Percentiles rank a stretch among this genome's conserved stretches.
These are phyloP conservation scores for Loris lydekkerianus DNA, from an alignment of 2,797 vertebrate genomes.

Conservation along the genomic window DNA sequence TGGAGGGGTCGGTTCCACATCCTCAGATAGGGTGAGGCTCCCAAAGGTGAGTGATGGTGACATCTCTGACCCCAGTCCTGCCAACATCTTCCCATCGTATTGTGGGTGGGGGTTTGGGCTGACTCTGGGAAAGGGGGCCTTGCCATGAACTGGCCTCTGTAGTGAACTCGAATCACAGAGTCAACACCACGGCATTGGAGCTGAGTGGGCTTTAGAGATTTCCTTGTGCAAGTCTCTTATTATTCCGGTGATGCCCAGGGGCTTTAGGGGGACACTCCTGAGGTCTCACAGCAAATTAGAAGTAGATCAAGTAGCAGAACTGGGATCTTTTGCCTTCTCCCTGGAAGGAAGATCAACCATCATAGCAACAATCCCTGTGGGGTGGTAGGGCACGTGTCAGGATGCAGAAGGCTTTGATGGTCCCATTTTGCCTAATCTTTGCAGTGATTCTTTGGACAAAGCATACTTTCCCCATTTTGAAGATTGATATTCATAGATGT, in stretches of 20 bases:
- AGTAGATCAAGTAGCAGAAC: neutral
- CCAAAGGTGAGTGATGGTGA: constrained; percentile 60
- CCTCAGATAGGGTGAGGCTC: neutral
- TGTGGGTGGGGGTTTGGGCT: neutral
- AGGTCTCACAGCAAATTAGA: neutral
- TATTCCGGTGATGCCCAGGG: neutral
- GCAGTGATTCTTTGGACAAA: neutral
- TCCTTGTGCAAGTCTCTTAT: neutral
- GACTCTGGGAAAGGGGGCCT: neutral
- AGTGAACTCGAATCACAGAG: neutral
- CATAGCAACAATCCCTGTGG: neutral
- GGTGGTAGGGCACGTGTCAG: neutral
- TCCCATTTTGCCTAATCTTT: neutral
- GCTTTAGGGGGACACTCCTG: too few species aligned
- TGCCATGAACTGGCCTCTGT: neutral
- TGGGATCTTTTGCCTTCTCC: neutral
- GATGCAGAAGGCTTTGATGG: accelerated
- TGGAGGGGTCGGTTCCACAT: neutral
- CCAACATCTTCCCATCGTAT: neutral
- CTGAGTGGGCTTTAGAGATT: neutral
- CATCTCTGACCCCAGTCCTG: neutral
- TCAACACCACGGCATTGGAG: neutral
- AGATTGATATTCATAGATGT: neutral
- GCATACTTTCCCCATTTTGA: neutral
- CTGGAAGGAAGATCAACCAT: neutral